Percentiles rank a stretch among this genome's conserved stretches.
phyloP scores from a whole-genome alignment of 2,888 invertebrate genomes.

The Kryphioiulus occultus region DNA sequence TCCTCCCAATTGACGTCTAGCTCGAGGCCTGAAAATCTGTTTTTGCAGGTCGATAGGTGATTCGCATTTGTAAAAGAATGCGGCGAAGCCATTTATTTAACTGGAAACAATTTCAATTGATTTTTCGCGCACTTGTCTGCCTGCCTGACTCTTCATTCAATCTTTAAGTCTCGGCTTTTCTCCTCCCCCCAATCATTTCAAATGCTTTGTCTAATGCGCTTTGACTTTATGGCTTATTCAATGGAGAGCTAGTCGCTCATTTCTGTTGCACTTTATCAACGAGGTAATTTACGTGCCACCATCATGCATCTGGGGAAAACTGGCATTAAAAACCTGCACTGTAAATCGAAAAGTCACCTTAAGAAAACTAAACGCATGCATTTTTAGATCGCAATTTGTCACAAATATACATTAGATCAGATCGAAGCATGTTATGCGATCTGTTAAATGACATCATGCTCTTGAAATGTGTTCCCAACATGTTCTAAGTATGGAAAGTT shows the following conservation, averaged over 20 bases:
- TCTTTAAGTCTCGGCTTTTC: not conserved
- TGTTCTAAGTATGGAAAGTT: no score
- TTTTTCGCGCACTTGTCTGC: slow-evolving; percentile 17
- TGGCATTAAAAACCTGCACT: not conserved
- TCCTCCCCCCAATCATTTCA: not conserved
- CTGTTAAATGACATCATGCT: no score
- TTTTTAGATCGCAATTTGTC: no score
- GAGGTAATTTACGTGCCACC: slow-evolving; percentile 17
- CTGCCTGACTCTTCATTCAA: not conserved
- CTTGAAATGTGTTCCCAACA: no score
- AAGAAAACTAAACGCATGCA: no score
- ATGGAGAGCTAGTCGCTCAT: slow-evolving; percentile 6
- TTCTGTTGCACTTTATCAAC: slow-evolving; percentile 37
- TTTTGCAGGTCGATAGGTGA: slow-evolving; percentile 40
- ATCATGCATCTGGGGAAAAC: not conserved
- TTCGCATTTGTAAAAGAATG: slow-evolving; percentile 39
- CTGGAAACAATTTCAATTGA: slow-evolving; percentile 40
- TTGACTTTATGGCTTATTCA: slow-evolving; percentile 36
- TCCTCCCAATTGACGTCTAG: not conserved
- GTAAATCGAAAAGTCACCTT: no score
- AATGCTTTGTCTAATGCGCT: not conserved
- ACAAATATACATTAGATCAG: no score
- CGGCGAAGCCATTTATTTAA: slow-evolving; percentile 34
- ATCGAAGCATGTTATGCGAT: no score
- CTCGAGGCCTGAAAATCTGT: not conserved